Base-by-base conservation (phyloP, 2,797 vertebrate species). In the Gymnodraco acuticeps region DNA sequence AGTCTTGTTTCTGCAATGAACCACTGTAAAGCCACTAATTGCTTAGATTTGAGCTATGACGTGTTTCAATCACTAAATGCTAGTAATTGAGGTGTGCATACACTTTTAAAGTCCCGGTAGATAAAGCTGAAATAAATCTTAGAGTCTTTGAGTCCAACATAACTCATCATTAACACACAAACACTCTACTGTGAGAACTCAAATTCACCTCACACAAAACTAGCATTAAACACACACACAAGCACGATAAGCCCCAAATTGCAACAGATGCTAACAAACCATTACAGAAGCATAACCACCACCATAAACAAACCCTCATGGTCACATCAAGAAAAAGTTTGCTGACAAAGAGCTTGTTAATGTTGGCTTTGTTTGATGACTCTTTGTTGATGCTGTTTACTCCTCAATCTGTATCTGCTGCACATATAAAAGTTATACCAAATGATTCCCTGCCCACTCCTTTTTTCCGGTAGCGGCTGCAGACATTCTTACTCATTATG, bases 291-390 rank as follows among this genome's bases (percentile, higher is more conserved):
- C 70, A 62, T 77, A 71, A 85, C 72, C 84, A 60, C 64, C 63
- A 1, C 59, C 71, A 83, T 87, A 87, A 90, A 90, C 81, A 80
- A 86, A 75, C 81, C 88, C 87, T 87, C 38, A 23, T 20, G 76
- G 86, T 78, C 78, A 87, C 85, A 87, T 91, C 62, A 79, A 88
- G 82, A 78, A 82, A 10, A 87, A 85, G 82, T 91, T 90, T 84
- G 84, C 86, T 86, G 89, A 89, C 84, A 85, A 72, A 10, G 1
- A 77, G 75, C 83, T 90, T 45, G 23, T 85, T 86, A 83, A 81
- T 78, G 78, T 56, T 55, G 68, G 10, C 61, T 75, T 62, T 80
- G 70, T 85, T 84, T 80, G 80, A 77, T 75, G 68, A 78, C 65
- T 85, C 55, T 38, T 52, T 58, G 78, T 75, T 75, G 75, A 60